Conservation (phyloP, 1,140 invertebrate species). For the Lepidurus arcticus region DNA sequence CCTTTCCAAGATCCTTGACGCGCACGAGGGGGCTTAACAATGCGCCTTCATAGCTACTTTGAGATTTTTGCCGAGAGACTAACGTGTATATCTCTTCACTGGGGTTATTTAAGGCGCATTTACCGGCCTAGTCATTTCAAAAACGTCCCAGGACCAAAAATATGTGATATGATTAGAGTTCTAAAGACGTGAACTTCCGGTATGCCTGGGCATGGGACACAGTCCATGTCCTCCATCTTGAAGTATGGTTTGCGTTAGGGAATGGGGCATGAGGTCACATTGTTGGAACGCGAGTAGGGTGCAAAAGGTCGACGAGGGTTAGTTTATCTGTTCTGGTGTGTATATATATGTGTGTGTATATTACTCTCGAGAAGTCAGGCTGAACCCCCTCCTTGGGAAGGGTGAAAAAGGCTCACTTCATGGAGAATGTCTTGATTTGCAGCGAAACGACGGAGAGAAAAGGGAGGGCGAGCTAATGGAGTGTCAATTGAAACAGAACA, state of each 20-base stretch:
- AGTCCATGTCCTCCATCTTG: conserved; percentile 8
- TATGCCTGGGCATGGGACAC: background rate
- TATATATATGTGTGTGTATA: background rate
- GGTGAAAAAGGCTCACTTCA: background rate
- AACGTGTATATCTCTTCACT: background rate
- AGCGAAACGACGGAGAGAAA: background rate
- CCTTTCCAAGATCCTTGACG: conserved; percentile 12
- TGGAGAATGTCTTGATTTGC: background rate
- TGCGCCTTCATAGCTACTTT: background rate
- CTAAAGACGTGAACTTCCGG: conserved; percentile 14
- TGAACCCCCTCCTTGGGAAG: background rate
- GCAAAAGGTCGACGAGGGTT: background rate
- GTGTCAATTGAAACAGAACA: conserved; percentile 7
- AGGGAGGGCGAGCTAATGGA: background rate
- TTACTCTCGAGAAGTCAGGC: conserved; percentile 1
- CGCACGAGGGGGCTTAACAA: conserved; percentile 2
- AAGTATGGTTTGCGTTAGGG: background rate
- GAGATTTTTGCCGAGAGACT: background rate
- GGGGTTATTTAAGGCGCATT: background rate
- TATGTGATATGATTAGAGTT: background rate
- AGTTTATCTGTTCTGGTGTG: background rate
- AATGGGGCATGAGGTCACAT: conserved; percentile 4
- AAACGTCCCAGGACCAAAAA: background rate
- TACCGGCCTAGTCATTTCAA: background rate
- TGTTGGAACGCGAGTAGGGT: background rate